A percentile compares a stretch with the other conserved stretches of the same genome.
phyloP scores from a whole-genome alignment of 2,888 invertebrate species.

The Spicauda simplicius region DNA sequence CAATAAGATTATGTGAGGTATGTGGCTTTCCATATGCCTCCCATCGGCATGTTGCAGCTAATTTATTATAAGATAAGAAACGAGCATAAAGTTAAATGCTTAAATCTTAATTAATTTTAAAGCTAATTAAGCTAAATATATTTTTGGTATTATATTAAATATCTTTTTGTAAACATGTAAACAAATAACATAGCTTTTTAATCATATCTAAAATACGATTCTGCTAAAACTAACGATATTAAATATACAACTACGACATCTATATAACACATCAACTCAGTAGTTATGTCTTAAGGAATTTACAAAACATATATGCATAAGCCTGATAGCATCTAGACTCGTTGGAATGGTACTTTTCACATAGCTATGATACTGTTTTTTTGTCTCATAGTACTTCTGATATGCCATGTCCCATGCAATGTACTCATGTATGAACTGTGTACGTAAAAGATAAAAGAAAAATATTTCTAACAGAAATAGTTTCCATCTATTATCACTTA shows the following conservation, averaged over 20 bases:
- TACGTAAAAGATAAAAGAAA: not conserved
- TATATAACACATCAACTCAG: not conserved
- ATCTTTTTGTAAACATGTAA: conserved; percentile 18
- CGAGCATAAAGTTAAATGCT: conserved; percentile 16
- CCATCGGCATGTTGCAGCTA: not conserved
- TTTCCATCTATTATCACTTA: not conserved
- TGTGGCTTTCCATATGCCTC: not conserved
- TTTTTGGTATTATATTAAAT: conserved; percentile 26
- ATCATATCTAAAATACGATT: conserved; percentile 4
- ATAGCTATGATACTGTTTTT: not conserved
- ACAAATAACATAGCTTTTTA: conserved; percentile 1
- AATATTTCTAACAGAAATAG: not conserved
- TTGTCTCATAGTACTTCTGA: not conserved
- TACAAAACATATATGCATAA: not conserved
- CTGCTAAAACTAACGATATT: not conserved
- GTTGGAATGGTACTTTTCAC: not conserved
- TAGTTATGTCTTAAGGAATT: not conserved
- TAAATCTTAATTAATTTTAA: conserved; percentile 8
- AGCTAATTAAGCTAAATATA: conserved; percentile 19
- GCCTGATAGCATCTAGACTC: not conserved
- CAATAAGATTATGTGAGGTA: not conserved
- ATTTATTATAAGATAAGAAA: not conserved
- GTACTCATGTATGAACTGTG: not conserved
- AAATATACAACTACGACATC: not conserved
- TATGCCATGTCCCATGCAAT: not conserved